A percentile compares a stretch with the other conserved stretches of the same genome.
These are phyloP conservation scores for Sebastolobus altivelis DNA, from an alignment of 2,797 vertebrate species.

Conservation along the genomic window DNA sequence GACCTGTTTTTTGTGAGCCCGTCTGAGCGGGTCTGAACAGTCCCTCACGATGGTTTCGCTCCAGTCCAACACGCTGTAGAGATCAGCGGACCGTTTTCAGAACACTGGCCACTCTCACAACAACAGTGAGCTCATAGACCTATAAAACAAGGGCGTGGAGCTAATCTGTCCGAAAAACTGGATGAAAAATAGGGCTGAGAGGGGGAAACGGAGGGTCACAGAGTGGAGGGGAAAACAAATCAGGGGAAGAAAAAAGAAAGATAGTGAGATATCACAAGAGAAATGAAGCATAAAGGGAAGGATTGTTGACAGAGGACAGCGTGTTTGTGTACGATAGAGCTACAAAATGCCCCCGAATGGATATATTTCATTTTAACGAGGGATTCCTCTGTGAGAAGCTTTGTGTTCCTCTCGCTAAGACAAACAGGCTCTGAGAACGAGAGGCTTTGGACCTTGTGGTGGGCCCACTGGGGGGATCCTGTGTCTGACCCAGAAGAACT, in stretches of 20 bases:
- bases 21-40: conserved; percentile 57
- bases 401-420: conserved; percentile 72
- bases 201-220: conserved; percentile 21
- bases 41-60: conserved; percentile 27
- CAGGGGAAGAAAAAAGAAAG: conserved; percentile 13
- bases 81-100: conserved; percentile 62
- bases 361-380: conserved; percentile 75
- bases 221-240: conserved; percentile 32
- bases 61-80: conserved; percentile 47
- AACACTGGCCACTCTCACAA: conserved; percentile 59
- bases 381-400: conserved; percentile 54
- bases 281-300: conserved; percentile 25
- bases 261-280: conserved; percentile 26
- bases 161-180: conserved; percentile 60
- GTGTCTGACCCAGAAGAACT: conserved; percentile 70
- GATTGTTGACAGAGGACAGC: conserved; percentile 51
- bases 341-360: conserved; percentile 55
- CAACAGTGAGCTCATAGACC: conserved; percentile 72
- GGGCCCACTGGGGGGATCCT: conserved; percentile 68
- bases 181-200: conserved; percentile 35
- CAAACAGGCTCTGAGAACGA: conserved; percentile 73
- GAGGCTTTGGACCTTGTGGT: conserved; percentile 49
- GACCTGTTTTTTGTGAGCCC: conserved; percentile 57
- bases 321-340: conserved; percentile 50
- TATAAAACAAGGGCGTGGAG: conserved; percentile 76